phyloP scores from a whole-genome alignment of 2,797 vertebrate genomes.

The Anomalospiza imberbis region DNA sequence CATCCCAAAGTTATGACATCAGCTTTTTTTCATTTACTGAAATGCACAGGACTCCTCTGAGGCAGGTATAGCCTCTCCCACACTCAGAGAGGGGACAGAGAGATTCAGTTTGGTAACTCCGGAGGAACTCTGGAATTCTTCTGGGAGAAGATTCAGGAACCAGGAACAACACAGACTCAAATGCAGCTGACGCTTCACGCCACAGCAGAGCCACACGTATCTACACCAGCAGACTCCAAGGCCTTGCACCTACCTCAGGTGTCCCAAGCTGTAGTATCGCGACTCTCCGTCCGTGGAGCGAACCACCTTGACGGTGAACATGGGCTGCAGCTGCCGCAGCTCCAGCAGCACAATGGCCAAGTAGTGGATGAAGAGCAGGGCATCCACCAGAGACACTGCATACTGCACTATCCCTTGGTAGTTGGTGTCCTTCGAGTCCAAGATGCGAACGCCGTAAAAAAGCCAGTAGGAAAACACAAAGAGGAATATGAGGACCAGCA shows the following conservation, averaged over 20 bases:
- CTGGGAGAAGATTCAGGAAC: neutral
- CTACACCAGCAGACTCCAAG: neutral
- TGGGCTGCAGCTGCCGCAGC: conserved; percentile 88
- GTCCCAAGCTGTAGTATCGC: conserved; percentile 89
- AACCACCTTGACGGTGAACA: conserved; percentile 88
- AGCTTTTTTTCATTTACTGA: neutral
- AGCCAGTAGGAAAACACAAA: conserved; percentile 97
- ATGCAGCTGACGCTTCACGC: rapidly evolving
- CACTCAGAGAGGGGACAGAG: neutral
- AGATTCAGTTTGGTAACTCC: neutral
- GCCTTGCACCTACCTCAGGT: conserved; percentile 81
- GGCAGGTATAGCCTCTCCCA: neutral
- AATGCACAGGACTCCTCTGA: neutral
- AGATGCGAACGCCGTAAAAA: conserved; percentile 93
- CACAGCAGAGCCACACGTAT: neutral
- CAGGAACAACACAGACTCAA: rapidly evolving
- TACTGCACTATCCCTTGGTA: conserved; percentile 96
- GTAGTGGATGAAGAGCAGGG: conserved; percentile 95
- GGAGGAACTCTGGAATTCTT: neutral
- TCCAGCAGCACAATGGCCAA: conserved; percentile 93
- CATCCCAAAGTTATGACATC: neutral
- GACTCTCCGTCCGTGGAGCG: conserved; percentile 91
- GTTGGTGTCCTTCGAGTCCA: conserved; percentile 90
- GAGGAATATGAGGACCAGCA: conserved; percentile 89
- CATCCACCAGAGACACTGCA: conserved; percentile 91